These are phyloP conservation scores for Myrmecobius fasciatus DNA, from an alignment of 2,113 vertebrate genomes.

Conservation along the genomic window DNA sequence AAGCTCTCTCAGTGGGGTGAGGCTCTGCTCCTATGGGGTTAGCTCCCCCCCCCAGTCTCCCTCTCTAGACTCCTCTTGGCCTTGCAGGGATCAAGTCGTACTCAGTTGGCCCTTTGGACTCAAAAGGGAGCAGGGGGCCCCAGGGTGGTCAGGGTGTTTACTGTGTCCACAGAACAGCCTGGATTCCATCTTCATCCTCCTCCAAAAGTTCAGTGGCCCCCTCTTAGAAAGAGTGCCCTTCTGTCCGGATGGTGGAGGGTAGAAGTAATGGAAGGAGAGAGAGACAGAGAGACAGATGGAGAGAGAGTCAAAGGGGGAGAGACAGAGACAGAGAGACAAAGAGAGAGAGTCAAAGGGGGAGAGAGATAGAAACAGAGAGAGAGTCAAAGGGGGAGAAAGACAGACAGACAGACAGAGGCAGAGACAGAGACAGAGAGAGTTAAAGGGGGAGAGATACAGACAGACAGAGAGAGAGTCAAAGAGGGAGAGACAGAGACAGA, in stretches of 20 bases:
- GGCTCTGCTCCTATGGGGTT: background rate
- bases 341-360: no score
- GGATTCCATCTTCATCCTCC: slow-evolving; percentile 33
- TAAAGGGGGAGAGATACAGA: no score
- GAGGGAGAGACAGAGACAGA: no score
- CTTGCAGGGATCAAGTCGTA: background rate
- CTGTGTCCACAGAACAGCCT: slow-evolving; percentile 28
- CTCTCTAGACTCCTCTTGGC: slow-evolving; percentile 9
- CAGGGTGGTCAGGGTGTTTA: background rate
- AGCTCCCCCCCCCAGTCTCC: background rate
- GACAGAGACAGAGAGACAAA: no score
- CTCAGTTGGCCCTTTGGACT: background rate
- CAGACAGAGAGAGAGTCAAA: background rate
- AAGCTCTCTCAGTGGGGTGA: slow-evolving; percentile 16
- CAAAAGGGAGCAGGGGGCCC: background rate
- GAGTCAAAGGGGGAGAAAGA: no score
- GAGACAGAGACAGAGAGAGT: no score
- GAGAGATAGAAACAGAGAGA: no score
- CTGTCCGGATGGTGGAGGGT: background rate
- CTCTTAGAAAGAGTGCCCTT: slow-evolving; percentile 40
- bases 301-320: no score
- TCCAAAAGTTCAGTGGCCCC: slow-evolving; percentile 15
- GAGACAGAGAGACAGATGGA: background rate
- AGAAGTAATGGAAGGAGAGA: background rate
- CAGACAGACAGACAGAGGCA: no score